Percentiles rank a stretch among this genome's conserved stretches.
Evolutionary conservation across 92 coral and sea anemone species (phyloP).

Genomic region (Zoanthus gigantus): DNA sequence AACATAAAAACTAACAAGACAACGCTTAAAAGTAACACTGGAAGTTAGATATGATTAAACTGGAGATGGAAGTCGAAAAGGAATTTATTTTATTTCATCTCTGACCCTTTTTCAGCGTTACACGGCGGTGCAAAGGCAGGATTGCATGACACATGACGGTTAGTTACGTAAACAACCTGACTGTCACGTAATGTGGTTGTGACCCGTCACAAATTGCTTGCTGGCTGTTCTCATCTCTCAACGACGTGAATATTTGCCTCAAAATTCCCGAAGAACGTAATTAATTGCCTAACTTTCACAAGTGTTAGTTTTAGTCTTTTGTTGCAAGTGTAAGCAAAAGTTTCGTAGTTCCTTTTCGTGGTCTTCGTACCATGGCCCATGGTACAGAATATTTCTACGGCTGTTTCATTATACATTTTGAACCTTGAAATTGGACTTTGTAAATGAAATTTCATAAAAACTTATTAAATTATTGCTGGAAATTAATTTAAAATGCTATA

Average conservation of each 20-base stretch:
- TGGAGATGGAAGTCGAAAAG: constrained; percentile 47
- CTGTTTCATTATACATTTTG: too few species aligned
- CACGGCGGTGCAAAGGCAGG: constrained; percentile 54
- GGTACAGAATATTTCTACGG: not conserved
- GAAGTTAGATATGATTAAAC: constrained; percentile 10
- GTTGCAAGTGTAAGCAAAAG: not conserved
- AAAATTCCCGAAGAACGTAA: constrained; percentile 21
- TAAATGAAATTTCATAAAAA: not conserved
- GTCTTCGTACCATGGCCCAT: too few species aligned
- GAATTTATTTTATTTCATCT: constrained; percentile 46
- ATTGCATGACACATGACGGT: constrained; percentile 51
- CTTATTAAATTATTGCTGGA: too few species aligned
- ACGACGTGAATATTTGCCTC: constrained; percentile 32
- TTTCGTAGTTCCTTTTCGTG: not conserved
- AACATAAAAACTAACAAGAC: constrained; percentile 20
- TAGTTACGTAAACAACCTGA: constrained; percentile 48
- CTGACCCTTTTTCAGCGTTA: constrained; percentile 55
- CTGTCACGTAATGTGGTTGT: constrained; percentile 39
- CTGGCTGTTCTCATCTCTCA: constrained; percentile 3
- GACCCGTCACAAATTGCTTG: constrained; percentile 27
- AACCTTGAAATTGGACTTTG: not conserved
- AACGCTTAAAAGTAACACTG: constrained; percentile 14
- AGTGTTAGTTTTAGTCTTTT: constrained; percentile 24
- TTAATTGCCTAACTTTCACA: constrained; percentile 25
- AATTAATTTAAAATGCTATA: too few species aligned